A percentile compares a stretch with the other conserved stretches of the same genome.
phyloP scores from a whole-genome alignment of 2,113 vertebrate genomes.

The Bubo bubo region DNA sequence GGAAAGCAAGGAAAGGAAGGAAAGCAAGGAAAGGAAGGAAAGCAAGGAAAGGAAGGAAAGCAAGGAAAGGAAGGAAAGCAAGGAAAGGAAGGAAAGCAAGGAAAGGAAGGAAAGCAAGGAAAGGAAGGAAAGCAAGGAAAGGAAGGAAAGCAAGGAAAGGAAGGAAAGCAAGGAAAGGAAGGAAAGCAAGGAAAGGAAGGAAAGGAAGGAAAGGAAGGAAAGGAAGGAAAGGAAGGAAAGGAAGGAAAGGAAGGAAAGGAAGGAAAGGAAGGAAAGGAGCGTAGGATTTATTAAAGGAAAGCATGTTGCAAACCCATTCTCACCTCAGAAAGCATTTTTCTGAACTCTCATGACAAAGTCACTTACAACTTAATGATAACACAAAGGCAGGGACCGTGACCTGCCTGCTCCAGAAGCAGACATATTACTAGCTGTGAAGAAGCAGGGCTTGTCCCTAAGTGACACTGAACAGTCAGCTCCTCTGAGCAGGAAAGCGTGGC shows the following conservation, averaged over 20 bases:
- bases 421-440: neutral
- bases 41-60: neutral
- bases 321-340: neutral
- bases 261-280: neutral
- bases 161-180: neutral
- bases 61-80: neutral
- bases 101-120: neutral
- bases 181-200: neutral
- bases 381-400: fast-evolving
- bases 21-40: neutral
- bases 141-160: neutral
- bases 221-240: too few species aligned
- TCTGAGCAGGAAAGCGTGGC: fast-evolving
- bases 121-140: neutral
- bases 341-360: neutral
- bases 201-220: neutral
- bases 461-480: neutral
- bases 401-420: neutral
- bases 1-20: neutral
- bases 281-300: neutral
- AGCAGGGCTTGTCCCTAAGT: neutral
- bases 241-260: neutral
- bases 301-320: neutral
- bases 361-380: neutral
- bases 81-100: too few species aligned